Evolutionary conservation across 2,113 vertebrate genomes (phyloP).

Genomic region (Tragelaphus scriptus): DNA sequence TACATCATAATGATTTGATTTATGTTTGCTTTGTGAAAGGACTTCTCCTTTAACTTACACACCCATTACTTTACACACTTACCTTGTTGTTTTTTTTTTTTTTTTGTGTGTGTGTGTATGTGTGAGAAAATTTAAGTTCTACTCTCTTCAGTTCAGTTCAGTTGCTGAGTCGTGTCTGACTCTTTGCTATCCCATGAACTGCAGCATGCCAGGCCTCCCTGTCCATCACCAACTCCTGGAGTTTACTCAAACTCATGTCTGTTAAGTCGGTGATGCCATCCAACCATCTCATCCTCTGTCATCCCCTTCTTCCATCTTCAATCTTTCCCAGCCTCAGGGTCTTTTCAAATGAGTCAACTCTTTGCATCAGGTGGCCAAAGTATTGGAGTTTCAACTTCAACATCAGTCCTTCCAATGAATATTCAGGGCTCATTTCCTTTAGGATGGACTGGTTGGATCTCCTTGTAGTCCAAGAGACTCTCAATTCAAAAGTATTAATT

Average conservation of each 20-base stretch:
- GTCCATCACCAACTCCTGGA: accelerated
- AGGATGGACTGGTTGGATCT: neutral
- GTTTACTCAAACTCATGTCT: neutral
- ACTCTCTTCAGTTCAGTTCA: neutral
- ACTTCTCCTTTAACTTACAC: neutral
- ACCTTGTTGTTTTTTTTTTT: neutral
- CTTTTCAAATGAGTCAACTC: neutral
- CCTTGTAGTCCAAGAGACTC: neutral
- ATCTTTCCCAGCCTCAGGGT: neutral
- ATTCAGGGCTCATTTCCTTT: neutral
- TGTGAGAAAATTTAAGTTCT: neutral
- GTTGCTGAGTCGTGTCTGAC: neutral
- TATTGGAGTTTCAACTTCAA: neutral
- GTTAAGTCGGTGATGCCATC: neutral
- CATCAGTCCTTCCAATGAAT: neutral
- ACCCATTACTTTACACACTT: neutral
- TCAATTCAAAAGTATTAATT: neutral
- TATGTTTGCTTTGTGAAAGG: neutral
- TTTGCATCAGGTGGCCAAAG: neutral
- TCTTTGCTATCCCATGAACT: neutral
- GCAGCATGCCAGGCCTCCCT: accelerated
- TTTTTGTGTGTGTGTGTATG: neutral
- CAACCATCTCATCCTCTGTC: neutral
- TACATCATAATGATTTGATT: neutral
- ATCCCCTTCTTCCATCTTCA: neutral